phyloP scores from a whole-genome alignment of 2,888 invertebrate species.

The Tipula lateralis region DNA sequence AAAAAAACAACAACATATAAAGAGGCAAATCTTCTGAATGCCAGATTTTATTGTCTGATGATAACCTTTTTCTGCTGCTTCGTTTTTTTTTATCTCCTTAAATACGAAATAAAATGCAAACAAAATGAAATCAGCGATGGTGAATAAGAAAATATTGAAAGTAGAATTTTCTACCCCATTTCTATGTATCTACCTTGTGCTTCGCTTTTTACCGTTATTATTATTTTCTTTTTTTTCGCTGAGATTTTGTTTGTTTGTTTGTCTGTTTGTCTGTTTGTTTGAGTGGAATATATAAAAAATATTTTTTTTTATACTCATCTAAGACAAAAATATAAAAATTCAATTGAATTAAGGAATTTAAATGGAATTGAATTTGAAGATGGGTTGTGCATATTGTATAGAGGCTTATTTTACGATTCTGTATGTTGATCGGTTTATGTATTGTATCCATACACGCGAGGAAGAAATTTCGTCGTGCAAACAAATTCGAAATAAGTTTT shows the following conservation, averaged over 20 bases:
- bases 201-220: neutral
- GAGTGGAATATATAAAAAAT: neutral
- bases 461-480: too few species aligned
- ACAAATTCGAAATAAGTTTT: too few species aligned
- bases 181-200: neutral
- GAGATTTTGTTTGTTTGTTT: neutral
- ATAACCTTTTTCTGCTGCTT: conserved; percentile 15
- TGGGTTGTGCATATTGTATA: neutral
- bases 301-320: neutral
- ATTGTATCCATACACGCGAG: neutral
- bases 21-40: neutral
- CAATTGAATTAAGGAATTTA: neutral
- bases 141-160: neutral
- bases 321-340: conserved; percentile 6
- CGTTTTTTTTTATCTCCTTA: neutral
- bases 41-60: conserved; percentile 5
- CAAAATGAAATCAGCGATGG: neutral
- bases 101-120: neutral
- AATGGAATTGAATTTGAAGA: neutral
- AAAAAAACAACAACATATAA: neutral
- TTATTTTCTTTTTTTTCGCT: too few species aligned
- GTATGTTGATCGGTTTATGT: neutral
- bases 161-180: neutral
- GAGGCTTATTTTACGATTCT: neutral
- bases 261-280: neutral